Evolutionary conservation across 1,140 invertebrate genomes (phyloP).

Genomic region (Cotesia chilonis): DNA sequence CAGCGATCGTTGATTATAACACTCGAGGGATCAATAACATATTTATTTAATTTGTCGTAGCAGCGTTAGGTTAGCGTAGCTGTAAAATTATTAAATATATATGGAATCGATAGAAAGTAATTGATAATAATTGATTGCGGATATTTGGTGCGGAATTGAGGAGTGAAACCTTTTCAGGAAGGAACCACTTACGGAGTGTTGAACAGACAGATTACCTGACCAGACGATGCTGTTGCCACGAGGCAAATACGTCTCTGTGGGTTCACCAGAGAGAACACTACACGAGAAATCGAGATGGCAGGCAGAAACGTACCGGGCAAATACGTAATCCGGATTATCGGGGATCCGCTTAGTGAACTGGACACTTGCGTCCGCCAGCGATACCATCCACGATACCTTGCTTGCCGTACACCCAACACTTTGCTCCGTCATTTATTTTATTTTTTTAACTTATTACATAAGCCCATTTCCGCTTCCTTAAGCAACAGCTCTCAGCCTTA

Average conservation of each 20-base stretch:
- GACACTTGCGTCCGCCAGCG: constrained; percentile 59
- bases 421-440: neutral
- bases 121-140: neutral
- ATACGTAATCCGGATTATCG: constrained; percentile 66
- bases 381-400: constrained; percentile 54
- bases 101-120: too few species aligned
- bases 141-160: neutral
- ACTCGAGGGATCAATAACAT: too few species aligned
- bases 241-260: constrained; percentile 58
- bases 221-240: constrained; percentile 54
- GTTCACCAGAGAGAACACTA: constrained; percentile 30
- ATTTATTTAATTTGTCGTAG: neutral
- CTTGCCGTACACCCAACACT: neutral
- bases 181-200: constrained; percentile 2
- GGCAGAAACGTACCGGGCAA: constrained; percentile 53
- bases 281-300: constrained; percentile 59
- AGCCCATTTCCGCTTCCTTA: neutral
- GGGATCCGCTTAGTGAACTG: constrained; percentile 63
- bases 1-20: neutral
- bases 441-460: neutral
- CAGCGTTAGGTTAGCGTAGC: too few species aligned
- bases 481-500: neutral
- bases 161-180: constrained; percentile 15
- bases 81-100: too few species aligned
- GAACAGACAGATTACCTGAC: constrained; percentile 52